Evolutionary conservation across 2,797 vertebrate genomes (phyloP).

Genomic region (Poeciliopsis paucimaculata): DNA sequence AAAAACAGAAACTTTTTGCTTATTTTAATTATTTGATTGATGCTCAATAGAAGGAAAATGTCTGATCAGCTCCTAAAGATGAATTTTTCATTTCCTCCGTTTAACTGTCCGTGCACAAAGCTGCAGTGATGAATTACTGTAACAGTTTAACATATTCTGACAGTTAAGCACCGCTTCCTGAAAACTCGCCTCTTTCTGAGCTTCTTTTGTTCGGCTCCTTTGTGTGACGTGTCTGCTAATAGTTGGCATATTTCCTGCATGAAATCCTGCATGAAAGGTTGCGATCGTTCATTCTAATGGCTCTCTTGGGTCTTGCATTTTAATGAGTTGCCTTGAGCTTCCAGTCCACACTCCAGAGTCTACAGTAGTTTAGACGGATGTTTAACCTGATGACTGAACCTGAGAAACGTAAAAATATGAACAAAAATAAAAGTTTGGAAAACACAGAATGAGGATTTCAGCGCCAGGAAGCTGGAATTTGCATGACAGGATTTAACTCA

Average conservation of each 20-base stretch:
- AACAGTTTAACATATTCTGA: conserved; percentile 11
- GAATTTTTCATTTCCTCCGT: background rate
- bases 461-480: background rate
- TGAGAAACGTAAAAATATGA: conserved; percentile 19
- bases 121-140: background rate
- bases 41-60: background rate
- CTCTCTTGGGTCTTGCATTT: conserved; percentile 55
- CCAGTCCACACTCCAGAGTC: conserved; percentile 39
- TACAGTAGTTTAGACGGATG: conserved; percentile 39
- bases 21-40: background rate
- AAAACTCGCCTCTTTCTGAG: conserved; percentile 25
- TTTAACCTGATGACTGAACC: conserved; percentile 39
- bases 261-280: conserved; percentile 52
- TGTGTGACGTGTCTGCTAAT: conserved; percentile 52
- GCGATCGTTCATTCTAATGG: conserved; percentile 51
- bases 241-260: conserved; percentile 45
- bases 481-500: background rate
- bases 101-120: background rate
- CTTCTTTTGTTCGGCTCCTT: conserved; percentile 35
- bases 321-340: conserved; percentile 58
- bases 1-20: too few species aligned
- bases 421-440: background rate
- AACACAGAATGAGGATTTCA: background rate
- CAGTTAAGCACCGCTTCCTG: conserved; percentile 30
- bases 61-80: background rate